Base-by-base conservation (phyloP, 2,888 invertebrate genomes). In the Spilosoma lubricipeda region DNA sequence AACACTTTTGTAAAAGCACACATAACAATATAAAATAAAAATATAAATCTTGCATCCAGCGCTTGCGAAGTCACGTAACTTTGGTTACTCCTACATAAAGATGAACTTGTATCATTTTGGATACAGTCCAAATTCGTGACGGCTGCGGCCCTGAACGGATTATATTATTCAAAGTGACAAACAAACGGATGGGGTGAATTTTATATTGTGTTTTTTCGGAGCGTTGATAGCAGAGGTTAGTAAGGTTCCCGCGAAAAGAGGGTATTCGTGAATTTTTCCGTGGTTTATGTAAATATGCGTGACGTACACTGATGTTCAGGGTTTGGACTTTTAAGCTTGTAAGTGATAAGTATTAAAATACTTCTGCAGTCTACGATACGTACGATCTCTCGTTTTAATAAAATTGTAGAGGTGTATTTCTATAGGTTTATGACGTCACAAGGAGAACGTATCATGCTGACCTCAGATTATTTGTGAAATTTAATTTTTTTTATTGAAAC, bases 141-240 rank as follows among this genome's bases (percentile, higher is more conserved):
- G 77, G 77, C 70, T 74, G 73, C 73, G 74, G 78, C 75, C 69
- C 77, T 82, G 83, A 77, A 81, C 78, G 87, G 89, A 85, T 88
- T 89, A 88, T 88, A 84, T 88, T 87, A 88, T 88, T 89, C 85
- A 86, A 83, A 87, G 80, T 86, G 82, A 85, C 86, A 86, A 86
- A 87, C 87, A 87, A 83, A 86, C 80, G 71, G 71, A 78, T 76
- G 68, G 80, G 74, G 77, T 73, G 33, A 74, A 80, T 81, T 75
- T 79, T 82, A 76, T 80, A 77, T 81, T 81, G 80, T 75, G 73
- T 84, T 83, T 72, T 72, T 77, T 67, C 39, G 33, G 30, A 72
- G 69, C 30, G 45, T 74, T 67, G 73, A 83, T 82, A 82, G 82
- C 75, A 74, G 42, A 36, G 68, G 48, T 66, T 70, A 42, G 30